Evolutionary conservation across 2,888 invertebrate species (phyloP).

Genomic region (Mythimna impura): DNA sequence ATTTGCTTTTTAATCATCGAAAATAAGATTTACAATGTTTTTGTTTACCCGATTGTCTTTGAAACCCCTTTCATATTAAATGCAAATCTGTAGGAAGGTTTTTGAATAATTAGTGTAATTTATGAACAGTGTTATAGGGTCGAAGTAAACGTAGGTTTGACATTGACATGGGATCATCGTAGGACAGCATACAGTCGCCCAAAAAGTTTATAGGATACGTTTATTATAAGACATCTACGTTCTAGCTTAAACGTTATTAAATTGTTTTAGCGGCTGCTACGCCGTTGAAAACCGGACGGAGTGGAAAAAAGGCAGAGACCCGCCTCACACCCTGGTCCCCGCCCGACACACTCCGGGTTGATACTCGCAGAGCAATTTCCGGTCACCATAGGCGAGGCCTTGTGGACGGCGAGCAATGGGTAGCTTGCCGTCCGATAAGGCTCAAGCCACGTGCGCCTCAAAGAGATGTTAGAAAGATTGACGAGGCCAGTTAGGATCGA

Average conservation of each 20-base stretch:
- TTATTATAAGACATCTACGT: constrained; percentile 8
- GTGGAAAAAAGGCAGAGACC: background rate
- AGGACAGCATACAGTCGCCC: constrained; percentile 21
- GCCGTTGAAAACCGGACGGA: background rate
- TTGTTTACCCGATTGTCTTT: constrained; percentile 19
- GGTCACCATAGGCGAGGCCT: no score
- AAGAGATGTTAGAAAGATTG: no score
- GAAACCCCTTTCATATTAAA: constrained; percentile 24
- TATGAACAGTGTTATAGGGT: constrained; percentile 44
- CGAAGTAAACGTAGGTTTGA: constrained; percentile 40
- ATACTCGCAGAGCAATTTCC: no score
- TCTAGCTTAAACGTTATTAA: background rate
- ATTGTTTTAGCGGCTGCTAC: background rate
- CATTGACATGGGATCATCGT: constrained; percentile 50
- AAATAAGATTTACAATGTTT: background rate
- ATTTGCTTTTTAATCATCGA: background rate
- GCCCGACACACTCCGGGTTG: no score
- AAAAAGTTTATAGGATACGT: constrained; percentile 19
- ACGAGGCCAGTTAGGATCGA: no score
- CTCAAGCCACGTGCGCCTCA: no score
- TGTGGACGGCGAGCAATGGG: no score
- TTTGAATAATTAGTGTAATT: constrained; percentile 51
- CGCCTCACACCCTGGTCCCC: no score
- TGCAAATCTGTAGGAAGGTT: constrained; percentile 39
- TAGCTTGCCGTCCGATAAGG: no score